Base-by-base conservation (phyloP, 2,113 vertebrate genomes). In the Petrocephalus microphthalmus region DNA sequence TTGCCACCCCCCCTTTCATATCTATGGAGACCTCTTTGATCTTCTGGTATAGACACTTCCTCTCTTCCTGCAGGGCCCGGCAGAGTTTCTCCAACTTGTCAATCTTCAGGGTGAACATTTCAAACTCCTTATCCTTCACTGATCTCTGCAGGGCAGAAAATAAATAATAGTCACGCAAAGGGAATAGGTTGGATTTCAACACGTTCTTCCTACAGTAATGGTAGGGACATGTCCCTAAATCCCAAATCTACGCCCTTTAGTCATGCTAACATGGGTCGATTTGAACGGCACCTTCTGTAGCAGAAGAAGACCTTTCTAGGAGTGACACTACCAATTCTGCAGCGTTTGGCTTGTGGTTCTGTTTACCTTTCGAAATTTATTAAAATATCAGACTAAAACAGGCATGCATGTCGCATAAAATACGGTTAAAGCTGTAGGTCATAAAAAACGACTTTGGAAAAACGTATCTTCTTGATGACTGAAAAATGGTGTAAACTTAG, bases 51-150 rank as follows among this genome's bases (percentile, higher is more conserved):
- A 99, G 94, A 89, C 96, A 93, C 0, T 93, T 96, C 87, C 98
- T 96, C 92, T 99, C 98, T 5, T 98, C 96, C 92, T 99, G 98
- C 53, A 99, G 94, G 13, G 95, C 97, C 29, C 96, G 95, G 22
- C 98, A 99, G 49, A 99, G 94, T 33, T 96, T 97, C 94, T 99
- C 98, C 89, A 99, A 91, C 89, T 96, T 97, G 86, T 96, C 95
- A n/a, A 99, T 98, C 96, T 98, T 99, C 92, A 97, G 89, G 84
- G 97, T 89, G 0, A 99, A 99, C 88, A 97, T 92, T 1, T 98
- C 97, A 0, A 97, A 97, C 93, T 99, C 98, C 90, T 97, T 96
- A 51, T 95, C 91, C 88, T 95, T 95, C 82, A 93, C 93, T 0
- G 89, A 74, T 90, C 95, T 94, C 95, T 96, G 87, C 84, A 89